These are phyloP conservation scores for Cyprinodon brontotheroides DNA, from an alignment of 2,113 vertebrate species.

Conservation along the genomic window DNA sequence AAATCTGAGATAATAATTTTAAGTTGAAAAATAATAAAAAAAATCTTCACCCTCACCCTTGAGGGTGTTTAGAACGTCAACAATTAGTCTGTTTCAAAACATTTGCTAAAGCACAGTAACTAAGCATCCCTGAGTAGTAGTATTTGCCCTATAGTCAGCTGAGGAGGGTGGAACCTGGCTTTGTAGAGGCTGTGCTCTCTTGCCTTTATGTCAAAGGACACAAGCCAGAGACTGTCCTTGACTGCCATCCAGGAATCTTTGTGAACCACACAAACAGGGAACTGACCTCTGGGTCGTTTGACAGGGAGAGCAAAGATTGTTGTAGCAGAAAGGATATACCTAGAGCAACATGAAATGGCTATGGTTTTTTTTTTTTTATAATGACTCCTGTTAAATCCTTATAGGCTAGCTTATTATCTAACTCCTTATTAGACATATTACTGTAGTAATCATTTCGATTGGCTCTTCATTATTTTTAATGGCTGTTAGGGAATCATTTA, in stretches of 20 bases:
- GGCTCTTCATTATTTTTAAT: slow-evolving; percentile 41
- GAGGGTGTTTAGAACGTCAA: slow-evolving; percentile 14
- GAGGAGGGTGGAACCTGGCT: slow-evolving; percentile 12
- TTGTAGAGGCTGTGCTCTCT: slow-evolving; percentile 10
- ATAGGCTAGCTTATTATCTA: slow-evolving; percentile 53
- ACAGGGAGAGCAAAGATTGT: slow-evolving; percentile 26
- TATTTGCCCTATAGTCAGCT: slow-evolving; percentile 17
- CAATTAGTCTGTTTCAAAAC: slow-evolving; percentile 14
- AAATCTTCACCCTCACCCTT: slow-evolving; percentile 21
- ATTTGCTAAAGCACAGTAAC: slow-evolving; percentile 25
- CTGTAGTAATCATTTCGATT: slow-evolving; percentile 40
- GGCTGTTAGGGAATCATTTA: slow-evolving; percentile 39
- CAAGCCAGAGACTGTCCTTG: slow-evolving; percentile 2
- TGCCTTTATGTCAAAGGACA: slow-evolving; percentile 32
- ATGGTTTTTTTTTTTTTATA: not conserved
- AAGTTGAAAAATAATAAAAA: slow-evolving; percentile 4
- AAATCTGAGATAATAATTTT: not conserved
- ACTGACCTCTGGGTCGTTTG: slow-evolving; percentile 30
- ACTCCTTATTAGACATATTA: slow-evolving; percentile 51
- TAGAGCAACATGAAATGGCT: not conserved
- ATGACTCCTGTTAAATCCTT: slow-evolving; percentile 22
- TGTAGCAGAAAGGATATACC: slow-evolving; percentile 15
- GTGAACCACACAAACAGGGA: slow-evolving; percentile 10
- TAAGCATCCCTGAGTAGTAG: slow-evolving; percentile 1
- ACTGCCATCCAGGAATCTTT: slow-evolving; percentile 6